Base-by-base conservation (phyloP, 2,888 invertebrate species). In the Polyploca ridens region DNA sequence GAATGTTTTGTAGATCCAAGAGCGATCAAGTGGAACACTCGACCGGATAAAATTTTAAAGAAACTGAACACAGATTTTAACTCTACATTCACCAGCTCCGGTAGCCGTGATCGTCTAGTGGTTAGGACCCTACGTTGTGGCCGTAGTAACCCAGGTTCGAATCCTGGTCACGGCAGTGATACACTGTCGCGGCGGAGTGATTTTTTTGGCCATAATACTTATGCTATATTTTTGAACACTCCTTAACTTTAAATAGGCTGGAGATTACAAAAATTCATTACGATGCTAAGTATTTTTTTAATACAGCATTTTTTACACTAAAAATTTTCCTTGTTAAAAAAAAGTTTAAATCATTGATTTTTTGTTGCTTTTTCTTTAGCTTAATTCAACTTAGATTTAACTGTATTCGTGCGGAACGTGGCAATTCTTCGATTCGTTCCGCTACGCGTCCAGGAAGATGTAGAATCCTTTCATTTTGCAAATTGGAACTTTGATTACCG, bases 71-170 rank as follows among this genome's bases (percentile, higher is more conserved):
- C 38, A 5, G 7, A n/a, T 41, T 60, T 60, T 11, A 3, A 4
- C 1, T 7, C 1, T 10, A 38, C 38, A 16, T n/a, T 64, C 78
- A 83, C 70, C 74, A 82, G 83, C 84, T 85, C 81, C 82, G 74
- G 33, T 69, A 88, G 87, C 95, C 95, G 95, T 95, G 95, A 95
- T 95, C 95, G 95, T 95, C 94, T 95, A 95, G 95, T 95, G 95
- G 95, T 96, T 96, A 96, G 96, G 95, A 96, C 96, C 95, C 95
- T 95, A 95, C 96, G 96, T 96, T 96, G 96, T 96, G 96, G 96
- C 96, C 95, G 96, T 95, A 95, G 95, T 95, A 96, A 96, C 95
- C 95, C 95, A 95, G 96, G 95, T 96, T 96, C 95, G 95, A 96
- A 95, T 96, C 95, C 95, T 88, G 88, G 90, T 90, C 90, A 90